Percentiles rank a stretch among this genome's conserved stretches.
phyloP scores from a whole-genome alignment of 2,113 vertebrate species.

The Hiodon tergisus region DNA sequence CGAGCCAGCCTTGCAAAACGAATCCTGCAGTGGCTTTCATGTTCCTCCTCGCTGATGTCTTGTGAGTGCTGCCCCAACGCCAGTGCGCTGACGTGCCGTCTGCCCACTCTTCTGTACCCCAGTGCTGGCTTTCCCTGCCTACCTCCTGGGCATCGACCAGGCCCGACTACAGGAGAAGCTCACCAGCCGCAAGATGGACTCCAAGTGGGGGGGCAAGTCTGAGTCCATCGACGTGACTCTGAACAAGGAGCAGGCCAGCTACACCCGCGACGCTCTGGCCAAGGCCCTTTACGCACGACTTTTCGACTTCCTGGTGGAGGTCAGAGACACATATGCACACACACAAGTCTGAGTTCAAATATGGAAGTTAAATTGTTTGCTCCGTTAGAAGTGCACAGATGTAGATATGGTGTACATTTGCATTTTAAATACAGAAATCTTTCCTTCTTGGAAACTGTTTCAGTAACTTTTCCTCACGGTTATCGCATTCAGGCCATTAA shows the following conservation, averaged over 20 bases:
- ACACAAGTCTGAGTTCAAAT: background rate
- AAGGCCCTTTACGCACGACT: conserved; percentile 85
- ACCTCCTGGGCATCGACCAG: conserved; percentile 83
- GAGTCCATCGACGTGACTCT: conserved; percentile 92
- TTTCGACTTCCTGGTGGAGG: conserved; percentile 95
- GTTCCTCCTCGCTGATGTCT: too few relatives aligned
- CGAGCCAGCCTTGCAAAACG: too few relatives aligned
- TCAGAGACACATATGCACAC: conserved; percentile 33
- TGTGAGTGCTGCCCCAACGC: too few relatives aligned
- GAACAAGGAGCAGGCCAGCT: conserved; percentile 86
- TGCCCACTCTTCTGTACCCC: background rate
- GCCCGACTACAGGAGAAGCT: conserved; percentile 82
- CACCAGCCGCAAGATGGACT: conserved; percentile 94
- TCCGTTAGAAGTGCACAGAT: too few relatives aligned
- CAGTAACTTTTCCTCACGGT: background rate
- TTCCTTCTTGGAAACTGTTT: background rate
- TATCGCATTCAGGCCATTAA: conserved; percentile 75
- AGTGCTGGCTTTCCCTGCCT: conserved; percentile 90
- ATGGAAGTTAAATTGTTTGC: too few relatives aligned
- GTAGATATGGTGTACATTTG: too few relatives aligned
- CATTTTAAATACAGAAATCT: background rate
- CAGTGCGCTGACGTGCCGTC: background rate
- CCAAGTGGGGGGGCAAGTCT: conserved; percentile 85
- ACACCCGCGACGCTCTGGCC: conserved; percentile 85
- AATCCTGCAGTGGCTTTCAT: too few relatives aligned